Evolutionary conservation across 2,888 invertebrate genomes (phyloP).

Genomic region (Epinotia demarniana): DNA sequence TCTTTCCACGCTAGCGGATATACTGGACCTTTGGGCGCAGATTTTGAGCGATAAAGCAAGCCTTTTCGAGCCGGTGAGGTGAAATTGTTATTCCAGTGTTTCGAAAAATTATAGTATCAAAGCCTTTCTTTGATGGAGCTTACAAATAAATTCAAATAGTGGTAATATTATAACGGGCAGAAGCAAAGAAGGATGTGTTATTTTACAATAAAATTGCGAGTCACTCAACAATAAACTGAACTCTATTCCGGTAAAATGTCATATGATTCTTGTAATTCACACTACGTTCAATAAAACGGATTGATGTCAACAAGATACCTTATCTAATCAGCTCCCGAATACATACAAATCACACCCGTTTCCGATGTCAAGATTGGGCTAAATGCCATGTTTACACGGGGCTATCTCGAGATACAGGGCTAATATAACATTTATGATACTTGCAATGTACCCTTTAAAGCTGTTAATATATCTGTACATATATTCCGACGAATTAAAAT

Average conservation of each 20-base stretch:
- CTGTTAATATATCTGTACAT: too few relatives aligned
- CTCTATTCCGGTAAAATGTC: background rate
- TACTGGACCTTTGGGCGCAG: too few relatives aligned
- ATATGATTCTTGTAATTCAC: slow-evolving; percentile 9
- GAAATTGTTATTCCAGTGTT: too few relatives aligned
- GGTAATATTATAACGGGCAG: background rate
- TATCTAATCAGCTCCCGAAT: slow-evolving; percentile 16
- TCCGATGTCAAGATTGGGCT: slow-evolving; percentile 28
- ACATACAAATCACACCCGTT: slow-evolving; percentile 33
- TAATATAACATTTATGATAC: background rate
- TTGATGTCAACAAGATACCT: slow-evolving; percentile 24
- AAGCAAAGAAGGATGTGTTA: background rate
- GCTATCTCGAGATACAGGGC: slow-evolving; percentile 12
- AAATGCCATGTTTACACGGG: slow-evolving; percentile 25
- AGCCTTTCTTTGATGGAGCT: too few relatives aligned
- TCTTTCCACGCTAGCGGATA: too few relatives aligned
- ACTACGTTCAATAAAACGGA: slow-evolving; percentile 7
- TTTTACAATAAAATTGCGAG: background rate
- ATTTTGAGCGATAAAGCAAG: too few relatives aligned
- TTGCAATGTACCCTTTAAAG: background rate
- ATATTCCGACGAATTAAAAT: too few relatives aligned
- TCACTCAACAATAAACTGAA: background rate
- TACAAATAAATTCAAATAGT: too few relatives aligned
- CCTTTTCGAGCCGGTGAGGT: too few relatives aligned
- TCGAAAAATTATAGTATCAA: too few relatives aligned